Conservation (phyloP, 37 sponge, comb jelly and placozoan genomes). For the Geodia barretti region DNA sequence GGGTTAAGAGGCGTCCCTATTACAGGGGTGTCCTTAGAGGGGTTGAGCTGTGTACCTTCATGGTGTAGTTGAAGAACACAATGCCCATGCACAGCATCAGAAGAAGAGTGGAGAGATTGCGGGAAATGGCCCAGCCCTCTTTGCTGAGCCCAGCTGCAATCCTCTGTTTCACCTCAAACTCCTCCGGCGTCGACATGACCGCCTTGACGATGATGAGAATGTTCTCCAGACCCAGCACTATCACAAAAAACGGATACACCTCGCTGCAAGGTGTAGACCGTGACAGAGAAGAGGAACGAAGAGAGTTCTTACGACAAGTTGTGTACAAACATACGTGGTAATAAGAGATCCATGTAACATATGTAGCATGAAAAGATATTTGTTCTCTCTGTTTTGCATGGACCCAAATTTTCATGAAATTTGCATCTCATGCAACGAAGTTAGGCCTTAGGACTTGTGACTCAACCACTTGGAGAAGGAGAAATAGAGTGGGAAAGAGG, state of each 20-base stretch:
- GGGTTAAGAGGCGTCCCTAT: too few species aligned
- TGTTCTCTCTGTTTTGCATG: too few species aligned
- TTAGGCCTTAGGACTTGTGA: too few species aligned
- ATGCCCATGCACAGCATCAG: conserved; percentile 41
- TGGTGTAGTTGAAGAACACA: conserved; percentile 60
- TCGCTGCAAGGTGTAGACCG: too few species aligned
- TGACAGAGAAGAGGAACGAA: too few species aligned
- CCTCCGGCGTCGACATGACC: conserved; percentile 88
- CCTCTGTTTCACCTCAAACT: conserved; percentile 68
- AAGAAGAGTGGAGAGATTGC: conserved; percentile 58
- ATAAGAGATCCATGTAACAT: too few species aligned
- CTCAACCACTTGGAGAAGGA: not conserved
- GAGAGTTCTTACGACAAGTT: too few species aligned
- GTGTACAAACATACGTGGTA: too few species aligned
- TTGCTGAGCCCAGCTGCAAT: conserved; percentile 51
- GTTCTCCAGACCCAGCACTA: conserved; percentile 95
- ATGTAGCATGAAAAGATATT: too few species aligned
- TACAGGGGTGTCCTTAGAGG: too few species aligned
- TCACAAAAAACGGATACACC: conserved; percentile 92
- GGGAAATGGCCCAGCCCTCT: conserved; percentile 60
- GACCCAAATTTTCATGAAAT: too few species aligned
- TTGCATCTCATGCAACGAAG: too few species aligned
- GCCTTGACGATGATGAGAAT: conserved; percentile 91
- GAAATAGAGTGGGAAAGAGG: not conserved
- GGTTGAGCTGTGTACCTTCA: conserved; percentile 25